A percentile compares a stretch with the other conserved stretches of the same genome.
These are phyloP conservation scores for Trachelus troglodyta DNA, from an alignment of 2,888 invertebrate species.

Conservation along the genomic window DNA sequence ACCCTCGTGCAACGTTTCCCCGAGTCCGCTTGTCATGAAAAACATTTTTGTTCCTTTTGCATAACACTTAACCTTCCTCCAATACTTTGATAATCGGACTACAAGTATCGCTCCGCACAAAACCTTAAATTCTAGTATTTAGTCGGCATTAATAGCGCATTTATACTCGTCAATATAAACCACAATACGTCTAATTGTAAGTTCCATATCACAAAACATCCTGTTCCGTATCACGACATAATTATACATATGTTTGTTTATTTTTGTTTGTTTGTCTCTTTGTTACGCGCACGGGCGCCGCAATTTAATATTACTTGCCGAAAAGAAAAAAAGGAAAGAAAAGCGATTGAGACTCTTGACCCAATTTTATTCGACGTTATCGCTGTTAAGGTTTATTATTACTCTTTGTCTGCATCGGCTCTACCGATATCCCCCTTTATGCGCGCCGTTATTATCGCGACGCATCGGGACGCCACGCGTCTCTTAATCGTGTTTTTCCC, in stretches of 20 bases:
- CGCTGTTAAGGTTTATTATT: background rate
- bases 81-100: background rate
- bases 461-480: background rate
- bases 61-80: background rate
- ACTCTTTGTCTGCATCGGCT: background rate
- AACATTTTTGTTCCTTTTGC: background rate
- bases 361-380: background rate
- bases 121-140: background rate
- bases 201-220: slow-evolving; percentile 55
- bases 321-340: background rate
- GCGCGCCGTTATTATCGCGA: background rate
- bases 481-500: background rate
- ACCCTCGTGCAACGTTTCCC: slow-evolving; percentile 10
- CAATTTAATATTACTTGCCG: background rate
- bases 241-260: slow-evolving; percentile 8
- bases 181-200: slow-evolving; percentile 8
- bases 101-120: background rate
- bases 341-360: background rate
- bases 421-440: background rate
- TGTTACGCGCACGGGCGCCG: background rate
- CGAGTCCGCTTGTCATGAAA: slow-evolving; percentile 1
- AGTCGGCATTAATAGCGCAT: background rate
- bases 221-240: slow-evolving; percentile 54
- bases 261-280: slow-evolving; percentile 1
- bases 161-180: slow-evolving; percentile 9